These are phyloP conservation scores for Acanthacorydalis orientalis DNA, from an alignment of 2,888 invertebrate species.

Conservation along the genomic window DNA sequence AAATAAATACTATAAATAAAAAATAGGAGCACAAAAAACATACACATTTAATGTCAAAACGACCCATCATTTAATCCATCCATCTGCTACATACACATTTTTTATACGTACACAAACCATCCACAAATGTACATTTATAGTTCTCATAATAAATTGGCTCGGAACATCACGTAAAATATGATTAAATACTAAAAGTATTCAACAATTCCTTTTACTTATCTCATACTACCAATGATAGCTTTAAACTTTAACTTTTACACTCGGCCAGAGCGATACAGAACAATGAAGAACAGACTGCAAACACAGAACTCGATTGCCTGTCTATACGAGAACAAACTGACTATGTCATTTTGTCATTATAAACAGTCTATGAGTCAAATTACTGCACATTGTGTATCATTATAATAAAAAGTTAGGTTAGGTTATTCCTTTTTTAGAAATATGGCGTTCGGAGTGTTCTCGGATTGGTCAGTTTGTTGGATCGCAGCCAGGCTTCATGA, in stretches of 20 bases:
- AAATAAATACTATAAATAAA: too few species aligned
- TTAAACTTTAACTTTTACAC: constrained; percentile 23
- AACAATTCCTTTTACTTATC: constrained; percentile 29
- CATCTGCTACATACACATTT: background rate
- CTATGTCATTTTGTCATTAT: constrained; percentile 30
- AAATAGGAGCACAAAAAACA: too few species aligned
- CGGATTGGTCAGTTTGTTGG: too few species aligned
- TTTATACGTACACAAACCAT: too few species aligned
- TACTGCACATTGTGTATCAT: background rate
- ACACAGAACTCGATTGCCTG: constrained; percentile 11
- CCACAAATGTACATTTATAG: too few species aligned
- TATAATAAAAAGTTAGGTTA: constrained; percentile 2
- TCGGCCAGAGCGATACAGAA: constrained; percentile 12
- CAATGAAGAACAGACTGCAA: background rate
- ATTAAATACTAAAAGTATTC: constrained; percentile 26
- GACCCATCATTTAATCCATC: background rate
- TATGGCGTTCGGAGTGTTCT: background rate
- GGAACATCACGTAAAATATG: constrained; percentile 27
- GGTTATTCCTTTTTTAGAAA: background rate
- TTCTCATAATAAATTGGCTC: constrained; percentile 23
- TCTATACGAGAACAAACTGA: constrained; percentile 21
- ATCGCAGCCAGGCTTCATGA: too few species aligned
- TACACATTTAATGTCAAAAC: too few species aligned
- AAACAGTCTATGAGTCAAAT: constrained; percentile 22
- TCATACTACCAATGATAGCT: constrained; percentile 25